Base-by-base conservation (phyloP, 2,113 vertebrate genomes). In the Larimichthys polyactis region DNA sequence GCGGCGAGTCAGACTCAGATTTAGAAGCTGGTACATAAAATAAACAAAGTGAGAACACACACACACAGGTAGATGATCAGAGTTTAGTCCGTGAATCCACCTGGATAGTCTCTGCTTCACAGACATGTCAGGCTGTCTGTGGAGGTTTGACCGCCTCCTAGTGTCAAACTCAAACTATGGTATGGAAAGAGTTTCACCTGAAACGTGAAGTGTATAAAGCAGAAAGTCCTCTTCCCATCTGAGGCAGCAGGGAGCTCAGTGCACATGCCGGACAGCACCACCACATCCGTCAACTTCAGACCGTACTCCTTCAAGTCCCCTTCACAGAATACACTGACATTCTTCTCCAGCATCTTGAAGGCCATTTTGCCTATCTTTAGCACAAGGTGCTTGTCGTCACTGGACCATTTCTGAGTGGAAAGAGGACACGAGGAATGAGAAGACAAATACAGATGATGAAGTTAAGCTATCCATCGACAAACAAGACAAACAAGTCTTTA, bases 181-280 rank as follows among this genome's bases (percentile, higher is more conserved):
- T 27, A 17, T 20, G 4, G 51, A 48, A 44, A 48, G 36, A 27
- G 8, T 60, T 68, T 58, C 85, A 94, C 93, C 93, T 95, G 94
- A n/a, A 94, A 1, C 40, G 82, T 91, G 36, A 36, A 17, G 69
- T 96, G 93, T 12, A 92, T 52, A 15, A 95, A 96, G 36, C 88
- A 88, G 79, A 91, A 95, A 2, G 6, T 57, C 58, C 70, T 83
- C 40, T 6, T 80, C 5, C 55, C 22, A 0, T 67, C 11, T 0
- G 81, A 5, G 1, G 64, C 20, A 15, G 52, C 2, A 3, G 63
- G 66, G 43, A 94, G 78, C 76, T 95, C 94, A 0, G 89, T 92
- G 46, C 90, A 92, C 20, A 95, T 4, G 27, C 93, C 95, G 0
- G 90, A 91, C 0, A 46, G 88, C 57, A 92, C 62, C 0, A 75